phyloP scores from a whole-genome alignment of 2,113 vertebrate species.

The cattle (Bos taurus) region DNA sequence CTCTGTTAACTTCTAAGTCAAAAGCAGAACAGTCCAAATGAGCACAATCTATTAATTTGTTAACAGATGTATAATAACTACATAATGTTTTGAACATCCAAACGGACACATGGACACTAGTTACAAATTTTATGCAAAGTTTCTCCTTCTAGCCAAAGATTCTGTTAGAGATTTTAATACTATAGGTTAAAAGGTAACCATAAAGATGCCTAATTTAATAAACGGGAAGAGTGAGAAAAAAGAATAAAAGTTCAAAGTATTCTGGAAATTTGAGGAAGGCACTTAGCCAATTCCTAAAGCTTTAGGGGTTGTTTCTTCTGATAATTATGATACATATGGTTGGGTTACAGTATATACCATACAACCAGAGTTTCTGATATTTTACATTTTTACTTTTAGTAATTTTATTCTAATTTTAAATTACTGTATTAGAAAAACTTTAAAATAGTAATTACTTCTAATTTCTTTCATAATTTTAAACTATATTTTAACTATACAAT shows the following conservation, averaged over 20 bases:
- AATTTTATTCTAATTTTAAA: constrained; percentile 35
- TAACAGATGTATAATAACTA: neutral
- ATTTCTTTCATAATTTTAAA: constrained; percentile 37
- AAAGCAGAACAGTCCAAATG: neutral
- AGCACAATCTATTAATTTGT: constrained; percentile 8
- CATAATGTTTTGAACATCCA: neutral
- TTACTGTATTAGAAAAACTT: constrained; percentile 1
- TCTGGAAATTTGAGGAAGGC: neutral
- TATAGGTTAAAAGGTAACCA: neutral
- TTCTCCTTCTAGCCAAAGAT: neutral
- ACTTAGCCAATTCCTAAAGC: neutral
- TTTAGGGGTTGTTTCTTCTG: neutral
- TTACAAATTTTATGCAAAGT: neutral
- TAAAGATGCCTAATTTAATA: neutral
- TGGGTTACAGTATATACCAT: neutral
- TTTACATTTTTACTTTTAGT: constrained; percentile 24
- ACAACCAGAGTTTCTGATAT: neutral
- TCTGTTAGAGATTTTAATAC: neutral
- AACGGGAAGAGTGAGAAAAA: neutral
- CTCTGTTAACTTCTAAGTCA: neutral
- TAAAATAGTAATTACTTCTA: neutral
- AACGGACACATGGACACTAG: neutral
- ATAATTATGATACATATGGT: neutral
- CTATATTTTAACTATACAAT: neutral
- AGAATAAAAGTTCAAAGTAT: neutral